These are phyloP conservation scores for Drosophila kambysellisi DNA, from an alignment of 2,888 invertebrate species.

Conservation along the genomic window DNA sequence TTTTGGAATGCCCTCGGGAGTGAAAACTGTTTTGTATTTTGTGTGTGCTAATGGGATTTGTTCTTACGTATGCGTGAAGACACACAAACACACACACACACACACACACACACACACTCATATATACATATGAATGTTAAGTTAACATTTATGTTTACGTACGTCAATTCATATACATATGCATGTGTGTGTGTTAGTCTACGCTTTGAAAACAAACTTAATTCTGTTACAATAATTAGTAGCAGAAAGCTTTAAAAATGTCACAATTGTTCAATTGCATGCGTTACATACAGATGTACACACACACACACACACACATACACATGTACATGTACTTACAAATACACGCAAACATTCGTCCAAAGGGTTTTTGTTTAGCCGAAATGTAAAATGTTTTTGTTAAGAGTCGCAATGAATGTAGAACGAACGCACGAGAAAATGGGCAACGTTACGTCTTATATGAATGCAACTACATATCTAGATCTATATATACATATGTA, in stretches of 20 bases:
- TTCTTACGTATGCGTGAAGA: conserved; percentile 4
- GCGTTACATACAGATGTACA: background rate
- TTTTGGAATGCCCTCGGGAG: conserved; percentile 42
- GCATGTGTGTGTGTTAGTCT: background rate
- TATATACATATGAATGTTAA: background rate
- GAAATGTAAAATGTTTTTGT: conserved; percentile 24
- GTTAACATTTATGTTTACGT: conserved; percentile 1
- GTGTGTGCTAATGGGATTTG: conserved; percentile 43
- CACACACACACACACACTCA: background rate
- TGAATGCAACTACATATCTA: background rate
- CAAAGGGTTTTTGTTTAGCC: conserved; percentile 4
- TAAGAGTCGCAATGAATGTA: conserved; percentile 12
- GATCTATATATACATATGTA: background rate
- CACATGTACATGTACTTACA: background rate
- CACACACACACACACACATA: background rate
- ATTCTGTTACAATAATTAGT: background rate
- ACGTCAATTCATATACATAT: background rate
- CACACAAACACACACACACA: background rate
- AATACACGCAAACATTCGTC: conserved; percentile 2
- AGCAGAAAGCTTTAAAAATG: background rate
- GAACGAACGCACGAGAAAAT: conserved; percentile 28
- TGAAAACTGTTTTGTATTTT: conserved; percentile 23
- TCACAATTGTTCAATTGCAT: background rate
- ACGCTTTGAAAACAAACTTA: conserved; percentile 1
- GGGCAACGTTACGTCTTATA: conserved; percentile 24